A percentile compares a stretch with the other conserved stretches of the same genome.
Evolutionary conservation across 2,113 vertebrate species (phyloP).

Genomic region (Albula glossodonta): DNA sequence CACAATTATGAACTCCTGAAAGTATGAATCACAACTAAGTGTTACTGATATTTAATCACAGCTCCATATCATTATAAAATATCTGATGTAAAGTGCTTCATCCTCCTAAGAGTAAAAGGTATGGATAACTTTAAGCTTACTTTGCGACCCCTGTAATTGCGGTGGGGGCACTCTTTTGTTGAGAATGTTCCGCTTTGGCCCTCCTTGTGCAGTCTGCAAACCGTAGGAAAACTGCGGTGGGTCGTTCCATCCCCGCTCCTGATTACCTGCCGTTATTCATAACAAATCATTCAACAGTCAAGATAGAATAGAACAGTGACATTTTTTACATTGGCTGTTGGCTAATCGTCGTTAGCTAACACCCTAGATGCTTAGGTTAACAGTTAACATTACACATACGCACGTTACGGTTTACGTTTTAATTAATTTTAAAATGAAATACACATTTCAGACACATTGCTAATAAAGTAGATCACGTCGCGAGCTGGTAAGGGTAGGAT

Average conservation of each 20-base stretch:
- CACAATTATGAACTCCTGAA: no score
- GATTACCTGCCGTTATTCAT: constrained; percentile 74
- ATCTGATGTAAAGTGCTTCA: not conserved
- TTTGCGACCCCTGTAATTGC: constrained; percentile 42
- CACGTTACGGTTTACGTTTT: no score
- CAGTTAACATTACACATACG: no score
- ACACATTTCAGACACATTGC: no score
- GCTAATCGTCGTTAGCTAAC: no score
- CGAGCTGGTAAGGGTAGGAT: no score
- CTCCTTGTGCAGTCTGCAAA: constrained; percentile 70
- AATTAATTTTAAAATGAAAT: no score
- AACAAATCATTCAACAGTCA: not conserved
- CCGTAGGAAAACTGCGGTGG: constrained; percentile 91
- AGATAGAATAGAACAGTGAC: not conserved
- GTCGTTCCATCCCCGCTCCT: constrained; percentile 92
- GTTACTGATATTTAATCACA: not conserved
- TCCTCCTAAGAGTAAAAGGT: not conserved
- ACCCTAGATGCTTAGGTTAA: no score
- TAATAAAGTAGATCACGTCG: no score
- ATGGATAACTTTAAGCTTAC: constrained; percentile 15
- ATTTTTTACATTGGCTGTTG: not conserved
- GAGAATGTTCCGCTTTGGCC: constrained; percentile 66
- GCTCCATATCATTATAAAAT: no score
- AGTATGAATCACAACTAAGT: not conserved
- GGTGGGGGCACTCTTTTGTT: constrained; percentile 72